Conservation (phyloP, 2,113 vertebrate genomes). For the Gadus chalcogrammus region DNA sequence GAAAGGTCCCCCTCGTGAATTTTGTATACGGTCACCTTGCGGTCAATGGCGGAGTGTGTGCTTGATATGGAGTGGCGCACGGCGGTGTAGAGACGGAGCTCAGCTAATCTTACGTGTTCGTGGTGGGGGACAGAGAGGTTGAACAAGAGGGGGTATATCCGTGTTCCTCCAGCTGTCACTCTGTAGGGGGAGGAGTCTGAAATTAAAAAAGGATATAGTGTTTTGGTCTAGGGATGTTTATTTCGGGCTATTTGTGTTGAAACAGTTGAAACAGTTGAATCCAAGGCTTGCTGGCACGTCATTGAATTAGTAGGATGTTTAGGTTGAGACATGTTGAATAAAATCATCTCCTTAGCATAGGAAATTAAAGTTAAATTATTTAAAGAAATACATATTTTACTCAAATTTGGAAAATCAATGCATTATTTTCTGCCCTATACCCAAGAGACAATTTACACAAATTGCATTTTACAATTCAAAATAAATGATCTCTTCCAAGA, state of each 20-base stretch:
- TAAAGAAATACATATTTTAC: too few relatives aligned
- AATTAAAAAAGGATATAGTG: constrained; percentile 50
- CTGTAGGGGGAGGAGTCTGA: constrained; percentile 80
- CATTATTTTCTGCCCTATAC: too few relatives aligned
- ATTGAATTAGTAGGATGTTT: too few relatives aligned
- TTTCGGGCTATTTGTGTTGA: background rate
- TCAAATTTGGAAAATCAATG: too few relatives aligned
- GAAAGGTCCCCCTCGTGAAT: constrained; percentile 51
- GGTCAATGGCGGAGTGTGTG: constrained; percentile 41
- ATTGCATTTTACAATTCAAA: too few relatives aligned
- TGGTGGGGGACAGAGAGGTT: constrained; percentile 88
- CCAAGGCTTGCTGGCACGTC: background rate
- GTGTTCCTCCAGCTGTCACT: constrained; percentile 64
- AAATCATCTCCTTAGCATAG: too few relatives aligned
- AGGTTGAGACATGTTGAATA: too few relatives aligned
- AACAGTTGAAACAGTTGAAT: too few relatives aligned
- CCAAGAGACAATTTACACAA: too few relatives aligned
- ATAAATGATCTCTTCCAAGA: too few relatives aligned
- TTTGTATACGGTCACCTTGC: constrained; percentile 86
- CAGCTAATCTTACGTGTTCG: constrained; percentile 82
- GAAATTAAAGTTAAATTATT: too few relatives aligned
- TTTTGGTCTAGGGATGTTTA: background rate
- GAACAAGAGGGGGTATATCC: constrained; percentile 85
- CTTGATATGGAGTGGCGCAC: constrained; percentile 65
- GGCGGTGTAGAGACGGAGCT: constrained; percentile 86